Base-by-base conservation (phyloP, 1,140 invertebrate genomes). In the Cydia fagiglandana region DNA sequence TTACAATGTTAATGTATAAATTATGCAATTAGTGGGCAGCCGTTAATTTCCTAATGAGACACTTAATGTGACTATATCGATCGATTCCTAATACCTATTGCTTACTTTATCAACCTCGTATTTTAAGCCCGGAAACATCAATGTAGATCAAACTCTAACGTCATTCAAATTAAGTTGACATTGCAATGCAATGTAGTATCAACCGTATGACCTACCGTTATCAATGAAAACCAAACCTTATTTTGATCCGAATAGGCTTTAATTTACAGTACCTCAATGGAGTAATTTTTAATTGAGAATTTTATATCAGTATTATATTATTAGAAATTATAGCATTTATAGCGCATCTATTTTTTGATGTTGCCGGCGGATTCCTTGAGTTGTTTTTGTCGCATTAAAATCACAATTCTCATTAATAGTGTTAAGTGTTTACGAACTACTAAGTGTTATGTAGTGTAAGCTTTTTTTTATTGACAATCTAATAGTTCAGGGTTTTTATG, bases 31-130 rank as follows among this genome's bases (percentile, higher is more conserved):
- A 70, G 66, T 70, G 66, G n/a, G 34, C 66, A 38, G 66, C 30
- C 66, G 66, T 70, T 70, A 70, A 70, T 70, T 70, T 70, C n/a
- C 38, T 70, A 70, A 70, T 70, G 17, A 70, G 66, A 70, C 66
- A 38, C 66, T 70, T 70, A 45, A 70, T 38, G 66, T 34, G 34
- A 34, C 66, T 38, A 41, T 70, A 70, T 68, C 38, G 30, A 38
- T 38, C 17, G 56, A 61, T 5, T 61, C 6, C 56, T 56, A 17
- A 61, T 61, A 24, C 56, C 20, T 24, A 17, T 17, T 50, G 47
- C 13, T 50, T 53, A 53, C 50, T 53, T 17, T 17, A n/a, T 7
- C 50, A 53, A n/a, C 50, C n/a, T 53, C n/a, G 50, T 53, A 53
- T 53, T 53, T 53, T n/a, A 2, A 53, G 12, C 1, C 6, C 4